Conservation (phyloP, 2,888 invertebrate genomes). For the Spodoptera picta region DNA sequence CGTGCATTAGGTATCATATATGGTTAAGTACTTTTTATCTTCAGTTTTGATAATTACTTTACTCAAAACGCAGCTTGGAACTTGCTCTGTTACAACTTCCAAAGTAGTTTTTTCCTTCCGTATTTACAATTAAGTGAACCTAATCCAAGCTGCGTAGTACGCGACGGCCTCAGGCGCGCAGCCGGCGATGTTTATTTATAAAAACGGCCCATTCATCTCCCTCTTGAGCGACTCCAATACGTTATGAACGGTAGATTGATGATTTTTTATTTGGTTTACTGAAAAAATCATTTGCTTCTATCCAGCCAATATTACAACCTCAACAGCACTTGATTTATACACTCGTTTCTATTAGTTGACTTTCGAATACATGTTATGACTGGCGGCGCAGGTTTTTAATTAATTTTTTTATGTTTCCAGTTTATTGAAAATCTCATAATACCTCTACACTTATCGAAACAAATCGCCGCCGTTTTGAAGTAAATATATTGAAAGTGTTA, state of each 20-base stretch:
- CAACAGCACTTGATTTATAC: neutral
- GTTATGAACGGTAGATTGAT: conserved; percentile 15
- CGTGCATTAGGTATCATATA: too few relatives aligned
- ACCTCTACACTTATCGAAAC: neutral
- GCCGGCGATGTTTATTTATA: conserved; percentile 78
- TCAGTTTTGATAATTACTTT: neutral
- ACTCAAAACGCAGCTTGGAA: too few relatives aligned
- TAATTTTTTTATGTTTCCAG: too few relatives aligned
- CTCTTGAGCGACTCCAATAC: conserved; percentile 50
- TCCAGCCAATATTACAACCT: conserved; percentile 2
- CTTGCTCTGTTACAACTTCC: conserved; percentile 8
- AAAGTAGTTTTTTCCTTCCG: conserved; percentile 20
- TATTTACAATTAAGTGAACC: conserved; percentile 63
- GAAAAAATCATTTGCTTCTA: neutral
- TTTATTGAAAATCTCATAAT: neutral
- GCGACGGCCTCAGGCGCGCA: conserved; percentile 66
- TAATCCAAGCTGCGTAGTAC: conserved; percentile 66
- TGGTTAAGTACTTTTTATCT: too few relatives aligned
- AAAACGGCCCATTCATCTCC: conserved; percentile 76
- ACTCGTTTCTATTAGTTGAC: too few relatives aligned
- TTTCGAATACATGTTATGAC: too few relatives aligned
- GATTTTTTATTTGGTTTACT: conserved; percentile 8
- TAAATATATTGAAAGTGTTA: conserved; percentile 3
- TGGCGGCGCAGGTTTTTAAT: too few relatives aligned
- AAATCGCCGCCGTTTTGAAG: neutral